Percentiles rank a stretch among this genome's conserved stretches.
Conservation (phyloP, 2,888 invertebrate species). For the Cybosia mesomella region DNA sequence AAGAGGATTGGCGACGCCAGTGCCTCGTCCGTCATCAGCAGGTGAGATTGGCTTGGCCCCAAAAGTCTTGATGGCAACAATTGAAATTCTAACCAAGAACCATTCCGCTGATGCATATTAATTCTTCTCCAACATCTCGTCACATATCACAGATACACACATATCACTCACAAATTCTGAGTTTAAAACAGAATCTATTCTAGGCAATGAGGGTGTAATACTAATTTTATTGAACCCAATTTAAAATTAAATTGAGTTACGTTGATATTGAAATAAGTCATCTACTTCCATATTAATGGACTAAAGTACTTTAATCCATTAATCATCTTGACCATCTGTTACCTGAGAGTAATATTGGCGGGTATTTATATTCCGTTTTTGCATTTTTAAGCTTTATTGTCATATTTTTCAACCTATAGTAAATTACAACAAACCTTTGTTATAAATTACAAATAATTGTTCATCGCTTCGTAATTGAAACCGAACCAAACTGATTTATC, state of each 20-base stretch:
- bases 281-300: no score
- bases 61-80: no score
- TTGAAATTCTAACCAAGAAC: neutral
- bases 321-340: slow-evolving; percentile 9
- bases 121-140: neutral
- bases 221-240: neutral
- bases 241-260: neutral
- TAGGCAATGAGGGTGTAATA: neutral
- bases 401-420: neutral
- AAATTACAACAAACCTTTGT: no score
- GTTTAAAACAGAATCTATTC: neutral
- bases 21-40: no score
- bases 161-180: neutral
- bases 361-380: slow-evolving; percentile 1
- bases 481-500: slow-evolving; percentile 25
- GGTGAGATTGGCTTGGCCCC: no score
- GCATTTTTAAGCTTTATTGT: neutral
- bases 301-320: slow-evolving; percentile 5
- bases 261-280: slow-evolving; percentile 1
- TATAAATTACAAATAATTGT: neutral
- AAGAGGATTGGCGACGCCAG: no score
- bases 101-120: neutral
- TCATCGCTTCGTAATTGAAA: slow-evolving; percentile 8
- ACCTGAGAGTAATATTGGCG: slow-evolving; percentile 6
- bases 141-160: neutral